These are phyloP conservation scores for Ochlodes sylvanus DNA, from an alignment of 2,888 invertebrate species.

Conservation along the genomic window DNA sequence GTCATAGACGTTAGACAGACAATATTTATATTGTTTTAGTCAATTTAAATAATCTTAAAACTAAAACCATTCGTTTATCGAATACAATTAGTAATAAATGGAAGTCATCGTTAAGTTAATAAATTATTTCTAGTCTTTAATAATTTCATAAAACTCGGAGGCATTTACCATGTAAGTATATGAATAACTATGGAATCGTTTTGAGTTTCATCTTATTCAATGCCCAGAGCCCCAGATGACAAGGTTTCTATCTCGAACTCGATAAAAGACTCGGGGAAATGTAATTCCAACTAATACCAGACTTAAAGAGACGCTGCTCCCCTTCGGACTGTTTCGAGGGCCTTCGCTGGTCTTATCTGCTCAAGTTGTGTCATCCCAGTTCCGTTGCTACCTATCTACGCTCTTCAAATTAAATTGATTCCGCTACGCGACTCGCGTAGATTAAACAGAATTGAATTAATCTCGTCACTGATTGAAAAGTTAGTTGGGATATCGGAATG, in stretches of 20 bases:
- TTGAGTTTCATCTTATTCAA: slow-evolving; percentile 24
- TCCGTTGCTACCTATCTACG: slow-evolving; percentile 52
- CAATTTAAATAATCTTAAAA: too few species aligned
- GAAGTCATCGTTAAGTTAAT: too few species aligned
- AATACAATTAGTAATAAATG: too few species aligned
- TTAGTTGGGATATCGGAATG: slow-evolving; percentile 53
- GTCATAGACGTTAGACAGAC: too few species aligned
- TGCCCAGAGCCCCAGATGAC: slow-evolving; percentile 21
- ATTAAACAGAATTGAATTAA: slow-evolving; percentile 70
- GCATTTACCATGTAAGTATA: neutral
- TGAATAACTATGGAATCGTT: neutral
- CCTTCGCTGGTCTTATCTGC: slow-evolving; percentile 56
- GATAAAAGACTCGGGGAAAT: slow-evolving; percentile 50
- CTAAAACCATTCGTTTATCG: too few species aligned
- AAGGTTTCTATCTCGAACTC: slow-evolving; percentile 29
- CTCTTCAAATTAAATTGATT: slow-evolving; percentile 65
- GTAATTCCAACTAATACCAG: slow-evolving; percentile 60
- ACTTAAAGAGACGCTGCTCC: slow-evolving; percentile 55
- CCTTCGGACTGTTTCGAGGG: slow-evolving; percentile 57
- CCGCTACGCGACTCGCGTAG: slow-evolving; percentile 52
- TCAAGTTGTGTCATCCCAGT: slow-evolving; percentile 49
- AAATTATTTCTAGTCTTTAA: too few species aligned
- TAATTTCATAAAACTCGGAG: neutral
- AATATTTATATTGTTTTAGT: too few species aligned
- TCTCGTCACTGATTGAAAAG: slow-evolving; percentile 66